Evolutionary conservation across 2,888 invertebrate species (phyloP).

Genomic region (Drosophila monieri): DNA sequence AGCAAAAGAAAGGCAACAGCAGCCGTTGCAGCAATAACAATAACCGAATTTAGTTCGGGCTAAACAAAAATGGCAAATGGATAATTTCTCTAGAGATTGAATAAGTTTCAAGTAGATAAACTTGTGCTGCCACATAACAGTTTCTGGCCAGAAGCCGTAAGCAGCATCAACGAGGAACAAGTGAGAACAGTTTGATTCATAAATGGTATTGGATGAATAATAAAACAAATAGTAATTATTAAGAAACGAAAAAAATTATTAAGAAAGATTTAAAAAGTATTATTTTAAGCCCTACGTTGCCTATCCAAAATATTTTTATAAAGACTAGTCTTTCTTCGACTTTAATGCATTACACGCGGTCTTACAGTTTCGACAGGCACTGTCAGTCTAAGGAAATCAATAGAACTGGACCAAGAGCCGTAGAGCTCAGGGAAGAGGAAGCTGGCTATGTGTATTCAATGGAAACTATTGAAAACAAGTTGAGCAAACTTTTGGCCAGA

Average conservation of each 20-base stretch:
- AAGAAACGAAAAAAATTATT: neutral
- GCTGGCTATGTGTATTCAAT: slow-evolving; percentile 37
- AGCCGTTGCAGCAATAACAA: slow-evolving; percentile 35
- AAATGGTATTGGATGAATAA: neutral
- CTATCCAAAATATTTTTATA: neutral
- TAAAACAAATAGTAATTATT: neutral
- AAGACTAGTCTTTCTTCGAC: neutral
- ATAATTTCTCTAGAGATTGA: slow-evolving; percentile 64
- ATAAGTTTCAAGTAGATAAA: slow-evolving; percentile 41
- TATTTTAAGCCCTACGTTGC: neutral
- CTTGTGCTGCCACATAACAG: slow-evolving; percentile 27
- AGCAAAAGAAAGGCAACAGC: slow-evolving; percentile 30
- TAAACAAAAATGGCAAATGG: slow-evolving; percentile 54
- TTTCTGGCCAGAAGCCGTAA: slow-evolving; percentile 20
- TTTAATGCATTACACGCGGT: too few relatives aligned
- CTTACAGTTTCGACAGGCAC: slow-evolving; percentile 18
- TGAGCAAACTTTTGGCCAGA: slow-evolving; percentile 57
- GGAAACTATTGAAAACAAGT: slow-evolving; percentile 52
- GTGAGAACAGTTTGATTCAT: slow-evolving; percentile 8
- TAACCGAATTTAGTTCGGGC: slow-evolving; percentile 57
- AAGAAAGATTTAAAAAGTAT: neutral
- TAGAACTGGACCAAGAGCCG: slow-evolving; percentile 55
- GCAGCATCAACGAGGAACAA: slow-evolving; percentile 22
- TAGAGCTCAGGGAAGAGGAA: slow-evolving; percentile 7
- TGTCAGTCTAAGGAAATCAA: slow-evolving; percentile 59